Percentiles rank a stretch among this genome's conserved stretches.
phyloP scores from a whole-genome alignment of 2,113 vertebrate genomes.

The Opisthocomus hoazin region DNA sequence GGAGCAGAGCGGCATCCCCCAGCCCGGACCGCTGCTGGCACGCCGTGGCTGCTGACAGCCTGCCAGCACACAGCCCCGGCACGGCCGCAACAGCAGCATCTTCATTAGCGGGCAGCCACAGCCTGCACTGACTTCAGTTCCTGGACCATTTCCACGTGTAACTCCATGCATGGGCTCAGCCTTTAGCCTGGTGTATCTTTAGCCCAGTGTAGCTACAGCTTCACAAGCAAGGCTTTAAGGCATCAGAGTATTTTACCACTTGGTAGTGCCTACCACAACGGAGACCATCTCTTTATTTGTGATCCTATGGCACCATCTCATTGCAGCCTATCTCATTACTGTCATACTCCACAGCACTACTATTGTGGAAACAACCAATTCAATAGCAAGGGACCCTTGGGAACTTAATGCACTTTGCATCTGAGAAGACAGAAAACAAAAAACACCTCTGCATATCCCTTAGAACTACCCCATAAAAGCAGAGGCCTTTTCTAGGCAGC shows the following conservation, averaged over 20 bases:
- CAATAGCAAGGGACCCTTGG: neutral
- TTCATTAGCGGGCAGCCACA: neutral
- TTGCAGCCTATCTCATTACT: neutral
- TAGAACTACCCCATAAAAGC: neutral
- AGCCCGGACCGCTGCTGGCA: neutral
- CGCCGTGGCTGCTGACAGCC: neutral
- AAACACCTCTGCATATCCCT: neutral
- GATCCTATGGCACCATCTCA: neutral
- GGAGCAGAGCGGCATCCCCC: neutral
- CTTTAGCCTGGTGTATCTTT: rapidly evolving
- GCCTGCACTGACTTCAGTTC: neutral
- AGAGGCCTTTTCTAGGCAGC: neutral
- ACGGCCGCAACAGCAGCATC: neutral
- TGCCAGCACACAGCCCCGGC: neutral
- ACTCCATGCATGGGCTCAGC: neutral
- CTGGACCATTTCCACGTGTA: neutral
- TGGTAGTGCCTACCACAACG: neutral
- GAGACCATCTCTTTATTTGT: neutral
- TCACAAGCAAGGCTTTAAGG: neutral
- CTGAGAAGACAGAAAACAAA: neutral
- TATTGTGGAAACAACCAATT: neutral
- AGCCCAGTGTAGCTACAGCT: rapidly evolving
- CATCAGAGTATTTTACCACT: neutral
- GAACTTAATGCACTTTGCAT: neutral
- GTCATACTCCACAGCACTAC: neutral